These are phyloP conservation scores for Saxidomus purpurata DNA, from an alignment of 1,140 invertebrate genomes.

Conservation along the genomic window DNA sequence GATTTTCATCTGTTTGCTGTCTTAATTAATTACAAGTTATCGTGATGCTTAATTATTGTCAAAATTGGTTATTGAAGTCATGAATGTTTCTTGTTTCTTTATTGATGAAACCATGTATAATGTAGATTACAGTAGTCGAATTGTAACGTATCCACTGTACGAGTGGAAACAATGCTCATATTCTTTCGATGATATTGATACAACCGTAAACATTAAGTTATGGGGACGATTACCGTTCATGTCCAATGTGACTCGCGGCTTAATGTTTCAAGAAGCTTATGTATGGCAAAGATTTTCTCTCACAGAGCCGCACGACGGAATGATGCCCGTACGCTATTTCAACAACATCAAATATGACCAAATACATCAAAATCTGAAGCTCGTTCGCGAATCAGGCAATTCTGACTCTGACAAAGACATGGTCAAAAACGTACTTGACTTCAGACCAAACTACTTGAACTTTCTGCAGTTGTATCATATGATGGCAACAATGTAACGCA, in stretches of 20 bases:
- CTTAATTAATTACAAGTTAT: too few relatives aligned
- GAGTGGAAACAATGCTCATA: background rate
- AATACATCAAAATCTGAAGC: background rate
- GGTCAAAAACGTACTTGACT: background rate
- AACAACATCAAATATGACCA: background rate
- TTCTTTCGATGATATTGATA: background rate
- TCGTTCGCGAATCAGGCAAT: background rate
- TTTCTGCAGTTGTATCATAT: constrained; percentile 27
- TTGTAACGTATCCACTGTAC: background rate
- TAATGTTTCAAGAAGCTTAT: background rate
- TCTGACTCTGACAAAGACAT: background rate
- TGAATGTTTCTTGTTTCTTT: too few relatives aligned
- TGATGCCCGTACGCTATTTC: constrained; percentile 29
- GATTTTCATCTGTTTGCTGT: too few relatives aligned
- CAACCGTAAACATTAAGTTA: background rate
- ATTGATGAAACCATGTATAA: too few relatives aligned
- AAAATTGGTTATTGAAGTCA: too few relatives aligned
- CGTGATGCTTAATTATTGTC: too few relatives aligned
- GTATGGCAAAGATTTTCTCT: background rate
- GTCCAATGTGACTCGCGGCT: background rate
- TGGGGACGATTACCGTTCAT: constrained; percentile 15
- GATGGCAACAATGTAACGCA: background rate
- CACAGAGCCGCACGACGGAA: background rate
- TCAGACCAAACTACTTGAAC: constrained; percentile 13
- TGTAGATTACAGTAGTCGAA: constrained; percentile 22